These are phyloP conservation scores for Stictonetta naevosa DNA, from an alignment of 2,113 vertebrate species.

Conservation along the genomic window DNA sequence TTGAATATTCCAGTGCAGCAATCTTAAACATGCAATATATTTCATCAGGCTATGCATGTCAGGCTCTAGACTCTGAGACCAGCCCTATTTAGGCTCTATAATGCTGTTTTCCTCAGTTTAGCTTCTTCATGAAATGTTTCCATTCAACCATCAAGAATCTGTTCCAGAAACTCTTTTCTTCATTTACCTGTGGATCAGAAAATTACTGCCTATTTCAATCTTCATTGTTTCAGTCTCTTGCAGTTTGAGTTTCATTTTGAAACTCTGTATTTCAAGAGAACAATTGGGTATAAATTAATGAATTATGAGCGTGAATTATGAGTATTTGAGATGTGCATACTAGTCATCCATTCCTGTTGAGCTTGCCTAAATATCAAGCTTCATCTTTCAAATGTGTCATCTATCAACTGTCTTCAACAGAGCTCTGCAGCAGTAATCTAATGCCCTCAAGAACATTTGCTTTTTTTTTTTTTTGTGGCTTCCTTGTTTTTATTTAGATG, in stretches of 20 bases:
- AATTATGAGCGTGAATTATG: neutral
- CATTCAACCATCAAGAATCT: neutral
- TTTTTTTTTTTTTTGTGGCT: neutral
- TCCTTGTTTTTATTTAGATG: neutral
- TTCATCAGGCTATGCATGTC: neutral
- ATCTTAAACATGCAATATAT: neutral
- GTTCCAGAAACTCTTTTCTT: neutral
- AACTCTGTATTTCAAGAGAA: neutral
- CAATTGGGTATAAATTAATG: neutral
- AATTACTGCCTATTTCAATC: neutral
- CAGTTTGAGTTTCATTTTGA: neutral
- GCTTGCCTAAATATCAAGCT: neutral
- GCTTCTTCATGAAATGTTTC: neutral
- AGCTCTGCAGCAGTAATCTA: neutral
- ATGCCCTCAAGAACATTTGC: neutral
- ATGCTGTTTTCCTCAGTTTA: neutral
- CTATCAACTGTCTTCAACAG: neutral
- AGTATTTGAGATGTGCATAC: rapidly evolving
- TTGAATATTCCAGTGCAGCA: neutral
- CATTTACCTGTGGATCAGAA: neutral
- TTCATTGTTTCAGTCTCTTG: neutral
- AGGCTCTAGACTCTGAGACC: neutral
- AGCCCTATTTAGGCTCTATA: neutral
- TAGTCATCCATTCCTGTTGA: neutral
- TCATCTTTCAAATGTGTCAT: neutral